These are phyloP conservation scores for Gorsachius magnificus DNA, from an alignment of 2,797 vertebrate species.

Conservation along the genomic window DNA sequence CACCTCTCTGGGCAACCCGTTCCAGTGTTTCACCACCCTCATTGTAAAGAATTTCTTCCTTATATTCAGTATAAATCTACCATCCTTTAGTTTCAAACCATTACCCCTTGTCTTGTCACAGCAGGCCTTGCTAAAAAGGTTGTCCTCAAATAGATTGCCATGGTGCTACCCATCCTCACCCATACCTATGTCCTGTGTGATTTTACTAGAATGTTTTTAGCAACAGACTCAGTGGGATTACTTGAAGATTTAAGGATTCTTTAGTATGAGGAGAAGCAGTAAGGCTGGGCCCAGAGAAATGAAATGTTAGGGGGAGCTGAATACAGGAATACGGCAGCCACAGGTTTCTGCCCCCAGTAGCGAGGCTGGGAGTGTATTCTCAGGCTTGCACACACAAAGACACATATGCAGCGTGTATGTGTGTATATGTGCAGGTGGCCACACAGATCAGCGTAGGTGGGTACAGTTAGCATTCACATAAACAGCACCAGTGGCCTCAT, in stretches of 20 bases:
- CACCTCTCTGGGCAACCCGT: too few species aligned
- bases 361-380: background rate
- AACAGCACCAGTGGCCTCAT: background rate
- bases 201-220: background rate
- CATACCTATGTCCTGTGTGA: background rate
- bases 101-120: too few species aligned
- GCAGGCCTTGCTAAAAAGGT: too few species aligned
- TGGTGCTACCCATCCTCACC: background rate
- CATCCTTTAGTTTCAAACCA: too few species aligned
- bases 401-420: fast-evolving
- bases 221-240: background rate
- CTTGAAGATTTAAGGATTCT: background rate
- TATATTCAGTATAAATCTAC: too few species aligned
- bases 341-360: background rate
- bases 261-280: background rate
- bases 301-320: background rate
- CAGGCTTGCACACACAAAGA: background rate
- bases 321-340: background rate
- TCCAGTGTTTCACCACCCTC: too few species aligned
- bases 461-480: background rate
- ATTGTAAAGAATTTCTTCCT: too few species aligned
- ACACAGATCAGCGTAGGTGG: background rate
- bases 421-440: background rate
- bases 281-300: background rate
- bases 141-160: background rate